phyloP scores from a whole-genome alignment of 2,113 vertebrate species.

The Phodopus roborovskii region DNA sequence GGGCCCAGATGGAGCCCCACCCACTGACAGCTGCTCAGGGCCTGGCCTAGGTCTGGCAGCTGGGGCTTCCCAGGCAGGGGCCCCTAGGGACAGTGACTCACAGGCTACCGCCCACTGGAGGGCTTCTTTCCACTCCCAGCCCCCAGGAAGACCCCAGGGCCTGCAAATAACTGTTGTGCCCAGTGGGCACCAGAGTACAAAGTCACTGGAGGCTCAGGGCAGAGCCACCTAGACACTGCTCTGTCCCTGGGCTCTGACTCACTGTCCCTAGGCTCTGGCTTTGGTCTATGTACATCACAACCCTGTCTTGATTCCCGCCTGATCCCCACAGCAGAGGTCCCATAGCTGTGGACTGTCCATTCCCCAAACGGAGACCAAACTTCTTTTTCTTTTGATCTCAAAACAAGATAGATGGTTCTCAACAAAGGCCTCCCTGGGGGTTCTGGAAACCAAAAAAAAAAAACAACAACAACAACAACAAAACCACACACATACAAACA shows the following conservation, averaged over 20 bases:
- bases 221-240: not conserved
- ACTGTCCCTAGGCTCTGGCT: not conserved
- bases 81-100: conserved; percentile 67
- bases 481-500: too few species aligned
- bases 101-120: not conserved
- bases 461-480: not conserved
- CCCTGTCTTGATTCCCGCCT: not conserved
- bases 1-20: conserved; percentile 4
- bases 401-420: not conserved
- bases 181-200: too few species aligned
- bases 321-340: not conserved
- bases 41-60: conserved; percentile 26
- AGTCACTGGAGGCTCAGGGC: not conserved
- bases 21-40: conserved; percentile 55
- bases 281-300: not conserved
- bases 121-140: not conserved
- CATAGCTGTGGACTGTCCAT: not conserved
- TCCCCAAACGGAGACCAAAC: not conserved
- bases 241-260: not conserved
- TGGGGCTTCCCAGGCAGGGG: conserved; percentile 67
- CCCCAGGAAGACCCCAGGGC: conserved; percentile 6
- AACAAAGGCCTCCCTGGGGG: not conserved
- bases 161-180: not conserved
- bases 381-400: conserved; percentile 19
- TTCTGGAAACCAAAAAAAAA: not conserved